Evolutionary conservation across 2,797 vertebrate genomes (phyloP).

Genomic region (Anguilla marmorata): DNA sequence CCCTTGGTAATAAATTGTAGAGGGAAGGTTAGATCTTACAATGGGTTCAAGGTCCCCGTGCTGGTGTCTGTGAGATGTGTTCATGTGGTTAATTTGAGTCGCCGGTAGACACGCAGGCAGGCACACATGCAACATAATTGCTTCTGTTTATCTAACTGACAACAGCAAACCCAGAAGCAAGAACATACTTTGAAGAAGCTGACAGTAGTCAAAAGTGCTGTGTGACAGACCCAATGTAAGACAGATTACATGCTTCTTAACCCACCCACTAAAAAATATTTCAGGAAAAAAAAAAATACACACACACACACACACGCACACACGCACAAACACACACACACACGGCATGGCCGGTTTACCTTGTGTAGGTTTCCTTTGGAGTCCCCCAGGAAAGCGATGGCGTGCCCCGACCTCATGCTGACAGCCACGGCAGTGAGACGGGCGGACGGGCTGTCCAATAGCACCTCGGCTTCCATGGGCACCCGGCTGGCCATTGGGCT

Average conservation of each 20-base stretch:
- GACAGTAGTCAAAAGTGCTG: not conserved
- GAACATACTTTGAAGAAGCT: not conserved
- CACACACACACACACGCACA: not conserved
- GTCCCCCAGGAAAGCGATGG: conserved; percentile 89
- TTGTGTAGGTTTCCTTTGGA: conserved; percentile 88
- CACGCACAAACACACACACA: not conserved
- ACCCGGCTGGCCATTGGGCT: conserved; percentile 91
- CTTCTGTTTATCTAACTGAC: not conserved
- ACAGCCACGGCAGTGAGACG: conserved; percentile 88
- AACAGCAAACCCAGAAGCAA: not conserved
- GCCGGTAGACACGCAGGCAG: not conserved
- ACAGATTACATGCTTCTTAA: not conserved
- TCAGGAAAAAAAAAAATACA: not conserved
- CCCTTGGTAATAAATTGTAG: not conserved
- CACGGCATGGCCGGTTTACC: conserved; percentile 59
- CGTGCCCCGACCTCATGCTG: conserved; percentile 82
- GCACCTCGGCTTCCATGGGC: conserved; percentile 72
- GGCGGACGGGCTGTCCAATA: conserved; percentile 73
- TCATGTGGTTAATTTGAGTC: not conserved
- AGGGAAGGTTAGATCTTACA: not conserved
- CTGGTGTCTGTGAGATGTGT: not conserved
- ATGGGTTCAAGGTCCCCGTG: not conserved
- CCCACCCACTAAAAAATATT: not conserved
- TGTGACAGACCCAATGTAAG: not conserved
- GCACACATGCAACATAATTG: not conserved